Percentiles rank a stretch among this genome's conserved stretches.
phyloP scores from a whole-genome alignment of 1,140 invertebrate species.

The Diachasmimorpha longicaudata region DNA sequence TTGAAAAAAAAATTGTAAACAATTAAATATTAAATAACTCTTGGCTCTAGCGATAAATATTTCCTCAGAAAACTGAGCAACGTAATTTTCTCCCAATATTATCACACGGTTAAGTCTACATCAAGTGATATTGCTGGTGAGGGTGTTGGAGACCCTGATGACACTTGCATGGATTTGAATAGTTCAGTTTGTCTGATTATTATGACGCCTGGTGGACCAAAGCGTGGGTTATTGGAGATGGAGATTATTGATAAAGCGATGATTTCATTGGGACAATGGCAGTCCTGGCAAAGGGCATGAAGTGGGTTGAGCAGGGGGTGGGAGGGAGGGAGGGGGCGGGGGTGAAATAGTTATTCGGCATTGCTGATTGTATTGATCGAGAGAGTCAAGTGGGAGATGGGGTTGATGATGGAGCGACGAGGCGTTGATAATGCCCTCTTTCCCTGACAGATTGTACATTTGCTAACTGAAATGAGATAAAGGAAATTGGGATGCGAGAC shows the following conservation, averaged over 20 bases:
- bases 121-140: not conserved
- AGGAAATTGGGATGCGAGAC: not conserved
- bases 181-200: not conserved
- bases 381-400: slow-evolving; percentile 20
- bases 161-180: not conserved
- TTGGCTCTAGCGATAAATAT: too few relatives aligned
- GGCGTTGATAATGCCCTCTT: slow-evolving; percentile 6
- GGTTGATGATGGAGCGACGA: slow-evolving; percentile 18
- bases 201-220: not conserved
- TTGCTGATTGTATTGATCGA: slow-evolving; percentile 30
- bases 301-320: too few relatives aligned
- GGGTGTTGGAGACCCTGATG: not conserved
- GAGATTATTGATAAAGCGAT: slow-evolving; percentile 10
- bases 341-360: slow-evolving; percentile 12
- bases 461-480: not conserved
- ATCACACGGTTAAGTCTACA: too few relatives aligned
- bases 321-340: not conserved
- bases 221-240: not conserved
- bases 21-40: too few relatives aligned
- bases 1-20: too few relatives aligned
- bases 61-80: too few relatives aligned
- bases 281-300: too few relatives aligned
- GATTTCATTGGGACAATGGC: not conserved
- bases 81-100: too few relatives aligned
- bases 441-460: not conserved